phyloP scores from a whole-genome alignment of 1,140 invertebrate genomes.

The Aphaenogaster floridana region DNA sequence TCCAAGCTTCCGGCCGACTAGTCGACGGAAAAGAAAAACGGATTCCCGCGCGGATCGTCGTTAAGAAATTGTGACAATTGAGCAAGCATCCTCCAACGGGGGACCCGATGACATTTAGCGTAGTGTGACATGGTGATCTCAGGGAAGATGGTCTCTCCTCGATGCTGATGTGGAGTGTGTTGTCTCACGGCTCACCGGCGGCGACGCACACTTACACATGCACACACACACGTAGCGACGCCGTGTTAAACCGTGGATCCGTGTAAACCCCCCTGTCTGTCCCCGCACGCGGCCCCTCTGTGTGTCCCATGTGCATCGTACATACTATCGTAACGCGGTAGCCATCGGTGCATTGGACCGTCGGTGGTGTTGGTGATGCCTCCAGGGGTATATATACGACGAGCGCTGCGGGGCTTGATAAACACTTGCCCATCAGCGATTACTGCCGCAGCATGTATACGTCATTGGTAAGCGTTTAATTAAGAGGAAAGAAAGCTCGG shows the following conservation, averaged over 20 bases:
- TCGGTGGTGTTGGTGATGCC: slow-evolving; percentile 77
- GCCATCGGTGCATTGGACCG: slow-evolving; percentile 65
- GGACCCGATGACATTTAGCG: slow-evolving; percentile 84
- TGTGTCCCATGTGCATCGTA: slow-evolving; percentile 73
- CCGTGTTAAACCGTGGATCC: slow-evolving; percentile 69
- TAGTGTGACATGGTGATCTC: slow-evolving; percentile 81
- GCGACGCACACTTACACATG: slow-evolving; percentile 20
- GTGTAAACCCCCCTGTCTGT: slow-evolving; percentile 67
- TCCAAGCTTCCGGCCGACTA: not conserved
- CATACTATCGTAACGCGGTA: slow-evolving; percentile 65
- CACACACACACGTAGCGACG: not conserved
- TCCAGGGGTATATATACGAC: slow-evolving; percentile 83
- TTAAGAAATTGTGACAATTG: slow-evolving; percentile 80
- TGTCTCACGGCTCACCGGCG: slow-evolving; percentile 71
- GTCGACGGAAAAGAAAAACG: not conserved
- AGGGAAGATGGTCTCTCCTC: slow-evolving; percentile 74
- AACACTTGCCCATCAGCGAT: slow-evolving; percentile 84
- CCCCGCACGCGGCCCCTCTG: slow-evolving; percentile 23
- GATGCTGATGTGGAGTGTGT: slow-evolving; percentile 76
- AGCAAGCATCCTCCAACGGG: slow-evolving; percentile 80
- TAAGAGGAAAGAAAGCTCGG: slow-evolving; percentile 46
- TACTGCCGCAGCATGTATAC: slow-evolving; percentile 83
- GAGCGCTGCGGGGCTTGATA: slow-evolving; percentile 80
- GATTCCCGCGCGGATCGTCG: not conserved
- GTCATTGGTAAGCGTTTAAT: slow-evolving; percentile 81